Base-by-base conservation (phyloP, 2,113 vertebrate species). In the Redunca redunca region DNA sequence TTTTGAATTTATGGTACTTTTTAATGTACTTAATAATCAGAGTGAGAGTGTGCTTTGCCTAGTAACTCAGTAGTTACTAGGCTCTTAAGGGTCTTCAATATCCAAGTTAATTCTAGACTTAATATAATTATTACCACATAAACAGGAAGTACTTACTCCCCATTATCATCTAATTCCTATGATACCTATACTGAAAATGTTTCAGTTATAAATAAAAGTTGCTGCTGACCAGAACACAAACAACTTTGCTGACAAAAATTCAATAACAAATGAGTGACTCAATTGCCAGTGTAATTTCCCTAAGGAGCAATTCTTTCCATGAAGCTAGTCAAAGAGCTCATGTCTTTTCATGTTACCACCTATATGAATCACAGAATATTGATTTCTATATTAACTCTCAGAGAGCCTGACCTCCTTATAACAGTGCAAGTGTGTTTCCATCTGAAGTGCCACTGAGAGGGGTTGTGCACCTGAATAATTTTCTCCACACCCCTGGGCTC, bases 271-370 rank as follows among this genome's bases (percentile, higher is more conserved):
- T 64, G 6, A 81, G 67, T 94, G 96, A 98, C 89, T 82, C 91
- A 98, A 98, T 78, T 94, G 96, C 74, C 53, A 48, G 15, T 57
- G 60, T 98, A 91, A 98, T 98, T 98, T 98, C 98, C 96, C 96
- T 0, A n/a, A 60, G 91, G 97, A 98, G 2, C 82, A 89, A 1
- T n/a, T 48, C 5, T 26, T 80, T 43, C 50, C 40, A 36, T 53
- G 26, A 16, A 85, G 67, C 4, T 9, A 2, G 7, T 33, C 0
- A 0, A 30, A 30, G 33, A 9, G 30, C 7, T 43, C 67, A 12
- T 67, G 5, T 48, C 21, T 62, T 21, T 90, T 91, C 36, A 1
- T 50, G n/a, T 74, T 46, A 0, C 1, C 1, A 8, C 0, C 17
- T 0, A 0, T 86, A 87, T 6, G 36, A 8, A 15, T 30, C 3